Percentiles rank a stretch among this genome's conserved stretches.
Evolutionary conservation across 2,888 invertebrate genomes (phyloP).

Genomic region (Sialis lutaria): DNA sequence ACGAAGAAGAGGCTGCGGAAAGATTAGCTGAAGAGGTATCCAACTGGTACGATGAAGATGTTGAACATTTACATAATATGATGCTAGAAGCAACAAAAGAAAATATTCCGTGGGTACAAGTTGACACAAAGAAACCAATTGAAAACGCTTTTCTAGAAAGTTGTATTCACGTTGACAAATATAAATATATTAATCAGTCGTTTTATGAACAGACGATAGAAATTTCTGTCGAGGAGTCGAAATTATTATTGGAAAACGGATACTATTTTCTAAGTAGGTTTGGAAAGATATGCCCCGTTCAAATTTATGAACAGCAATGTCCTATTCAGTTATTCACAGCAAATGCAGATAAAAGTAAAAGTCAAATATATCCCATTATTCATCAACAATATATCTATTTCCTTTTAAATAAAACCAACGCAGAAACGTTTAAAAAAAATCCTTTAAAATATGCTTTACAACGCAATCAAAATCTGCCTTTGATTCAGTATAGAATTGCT

Average conservation of each 20-base stretch:
- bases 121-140: conserved; percentile 26
- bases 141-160: conserved; percentile 16
- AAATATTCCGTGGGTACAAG: conserved; percentile 26
- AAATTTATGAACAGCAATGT: conserved; percentile 30
- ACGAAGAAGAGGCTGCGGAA: conserved; percentile 27
- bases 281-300: conserved; percentile 45
- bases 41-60: conserved; percentile 26
- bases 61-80: conserved; percentile 8
- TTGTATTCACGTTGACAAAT: conserved; percentile 16
- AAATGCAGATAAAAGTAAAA: conserved; percentile 22
- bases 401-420: conserved; percentile 28
- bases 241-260: conserved; percentile 35
- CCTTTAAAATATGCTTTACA: conserved; percentile 36
- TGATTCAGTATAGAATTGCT: conserved; percentile 33
- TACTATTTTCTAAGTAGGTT: conserved; percentile 45
- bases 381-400: conserved; percentile 43
- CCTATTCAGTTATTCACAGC: conserved; percentile 32
- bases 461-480: conserved; percentile 25
- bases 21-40: conserved; percentile 29
- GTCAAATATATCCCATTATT: conserved; percentile 33
- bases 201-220: conserved; percentile 38
- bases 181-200: conserved; percentile 30
- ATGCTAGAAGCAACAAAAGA: conserved; percentile 19
- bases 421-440: conserved; percentile 31
- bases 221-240: conserved; percentile 33